These are phyloP conservation scores for Alligator sinensis DNA, from an alignment of 2,113 vertebrate species.

Conservation along the genomic window DNA sequence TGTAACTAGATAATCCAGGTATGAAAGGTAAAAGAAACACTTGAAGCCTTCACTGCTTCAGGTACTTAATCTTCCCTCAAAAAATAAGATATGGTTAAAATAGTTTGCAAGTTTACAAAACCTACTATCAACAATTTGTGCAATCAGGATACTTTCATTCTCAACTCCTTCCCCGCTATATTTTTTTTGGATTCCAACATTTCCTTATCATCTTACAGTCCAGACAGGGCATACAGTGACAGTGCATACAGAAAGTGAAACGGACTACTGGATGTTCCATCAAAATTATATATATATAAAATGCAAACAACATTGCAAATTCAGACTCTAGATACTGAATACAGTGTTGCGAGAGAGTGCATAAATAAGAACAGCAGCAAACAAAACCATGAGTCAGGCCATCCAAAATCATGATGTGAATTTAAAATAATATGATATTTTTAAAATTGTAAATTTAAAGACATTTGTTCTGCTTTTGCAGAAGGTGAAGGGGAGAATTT, in stretches of 20 bases:
- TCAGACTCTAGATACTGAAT: not conserved
- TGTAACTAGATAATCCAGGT: constrained; percentile 51
- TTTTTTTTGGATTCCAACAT: not conserved
- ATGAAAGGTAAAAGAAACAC: constrained; percentile 34
- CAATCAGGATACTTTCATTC: rapidly evolving
- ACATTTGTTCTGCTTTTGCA: no score
- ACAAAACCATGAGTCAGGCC: no score
- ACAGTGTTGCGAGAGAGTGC: not conserved
- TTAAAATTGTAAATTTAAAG: no score
- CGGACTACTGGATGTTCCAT: not conserved
- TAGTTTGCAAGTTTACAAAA: not conserved
- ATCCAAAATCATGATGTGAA: no score
- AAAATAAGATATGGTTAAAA: constrained; percentile 13
- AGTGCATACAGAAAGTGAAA: not conserved
- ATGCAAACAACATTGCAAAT: not conserved
- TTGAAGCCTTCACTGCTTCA: constrained; percentile 15
- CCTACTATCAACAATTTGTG: not conserved
- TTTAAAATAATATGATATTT: no score
- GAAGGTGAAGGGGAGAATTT: no score
- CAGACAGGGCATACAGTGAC: not conserved
- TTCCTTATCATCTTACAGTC: not conserved
- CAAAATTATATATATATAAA: not conserved
- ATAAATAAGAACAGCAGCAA: no score
- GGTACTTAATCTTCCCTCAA: not conserved
- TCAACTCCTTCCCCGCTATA: not conserved